A percentile compares a stretch with the other conserved stretches of the same genome.
phyloP scores from a whole-genome alignment of 2,888 invertebrate genomes.

The Himalopsyche anomala region DNA sequence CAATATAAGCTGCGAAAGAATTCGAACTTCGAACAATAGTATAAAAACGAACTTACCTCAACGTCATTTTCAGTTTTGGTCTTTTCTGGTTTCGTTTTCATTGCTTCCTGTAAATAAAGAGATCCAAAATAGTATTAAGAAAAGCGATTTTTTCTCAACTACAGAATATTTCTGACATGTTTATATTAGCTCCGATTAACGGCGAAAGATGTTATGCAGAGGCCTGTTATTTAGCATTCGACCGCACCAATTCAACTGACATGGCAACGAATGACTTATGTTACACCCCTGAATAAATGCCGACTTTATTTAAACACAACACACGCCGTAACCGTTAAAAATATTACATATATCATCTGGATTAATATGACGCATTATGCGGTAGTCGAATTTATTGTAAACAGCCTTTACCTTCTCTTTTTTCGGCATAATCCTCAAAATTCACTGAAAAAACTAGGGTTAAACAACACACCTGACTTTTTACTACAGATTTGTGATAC shows the following conservation, averaged over 20 bases:
- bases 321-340: neutral
- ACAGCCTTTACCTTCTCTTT: slow-evolving; percentile 71
- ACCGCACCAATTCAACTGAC: slow-evolving; percentile 51
- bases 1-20: neutral
- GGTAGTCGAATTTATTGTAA: slow-evolving; percentile 46
- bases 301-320: slow-evolving; percentile 45
- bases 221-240: slow-evolving; percentile 44
- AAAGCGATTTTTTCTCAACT: slow-evolving; percentile 32
- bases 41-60: slow-evolving; percentile 73
- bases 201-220: slow-evolving; percentile 58
- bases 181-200: slow-evolving; percentile 54
- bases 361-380: neutral
- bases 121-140: slow-evolving; percentile 59
- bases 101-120: slow-evolving; percentile 75
- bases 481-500: slow-evolving; percentile 57
- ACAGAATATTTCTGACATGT: slow-evolving; percentile 53
- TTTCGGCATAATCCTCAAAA: slow-evolving; percentile 69
- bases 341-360: slow-evolving; percentile 19
- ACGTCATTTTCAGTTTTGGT: slow-evolving; percentile 77
- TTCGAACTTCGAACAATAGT: slow-evolving; percentile 31
- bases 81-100: slow-evolving; percentile 79
- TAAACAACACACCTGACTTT: slow-evolving; percentile 61
- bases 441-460: slow-evolving; percentile 59
- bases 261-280: slow-evolving; percentile 59
- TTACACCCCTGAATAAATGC: slow-evolving; percentile 59